A percentile compares a stretch with the other conserved stretches of the same genome.
Conservation (phyloP, 2,113 vertebrate genomes). For the Gavia stellata region DNA sequence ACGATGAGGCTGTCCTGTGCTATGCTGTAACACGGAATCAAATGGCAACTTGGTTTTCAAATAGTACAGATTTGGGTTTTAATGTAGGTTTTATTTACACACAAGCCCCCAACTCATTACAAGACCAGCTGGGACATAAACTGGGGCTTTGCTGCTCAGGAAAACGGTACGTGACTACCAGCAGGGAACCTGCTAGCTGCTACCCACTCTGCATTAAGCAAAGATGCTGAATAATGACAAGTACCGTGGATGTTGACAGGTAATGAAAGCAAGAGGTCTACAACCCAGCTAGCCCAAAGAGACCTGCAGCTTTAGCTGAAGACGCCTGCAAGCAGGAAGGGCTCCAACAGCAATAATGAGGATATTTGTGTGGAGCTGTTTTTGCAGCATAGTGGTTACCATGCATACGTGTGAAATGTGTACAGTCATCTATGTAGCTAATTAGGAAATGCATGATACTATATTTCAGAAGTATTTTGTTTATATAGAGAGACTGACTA, state of each 20-base stretch:
- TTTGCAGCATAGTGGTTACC: background rate
- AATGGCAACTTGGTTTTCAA: background rate
- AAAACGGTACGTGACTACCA: background rate
- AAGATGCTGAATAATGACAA: background rate
- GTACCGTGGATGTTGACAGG: background rate
- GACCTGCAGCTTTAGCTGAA: background rate
- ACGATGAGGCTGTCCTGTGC: fast-evolving
- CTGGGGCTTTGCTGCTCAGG: background rate
- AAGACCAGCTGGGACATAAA: background rate
- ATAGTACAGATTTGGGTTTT: background rate
- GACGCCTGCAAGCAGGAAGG: background rate
- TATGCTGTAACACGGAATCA: background rate
- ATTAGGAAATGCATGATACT: background rate
- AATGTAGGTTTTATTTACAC: background rate
- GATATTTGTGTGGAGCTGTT: background rate
- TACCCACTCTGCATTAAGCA: background rate
- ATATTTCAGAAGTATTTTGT: background rate
- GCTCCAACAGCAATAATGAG: background rate
- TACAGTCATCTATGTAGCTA: background rate
- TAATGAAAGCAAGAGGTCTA: background rate
- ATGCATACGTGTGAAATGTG: background rate
- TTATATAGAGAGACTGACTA: background rate
- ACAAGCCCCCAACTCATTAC: background rate
- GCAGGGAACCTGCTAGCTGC: background rate
- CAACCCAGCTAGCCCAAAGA: background rate